Conservation (phyloP, 2,797 vertebrate species). For the Mormyrops boulengeri region DNA sequence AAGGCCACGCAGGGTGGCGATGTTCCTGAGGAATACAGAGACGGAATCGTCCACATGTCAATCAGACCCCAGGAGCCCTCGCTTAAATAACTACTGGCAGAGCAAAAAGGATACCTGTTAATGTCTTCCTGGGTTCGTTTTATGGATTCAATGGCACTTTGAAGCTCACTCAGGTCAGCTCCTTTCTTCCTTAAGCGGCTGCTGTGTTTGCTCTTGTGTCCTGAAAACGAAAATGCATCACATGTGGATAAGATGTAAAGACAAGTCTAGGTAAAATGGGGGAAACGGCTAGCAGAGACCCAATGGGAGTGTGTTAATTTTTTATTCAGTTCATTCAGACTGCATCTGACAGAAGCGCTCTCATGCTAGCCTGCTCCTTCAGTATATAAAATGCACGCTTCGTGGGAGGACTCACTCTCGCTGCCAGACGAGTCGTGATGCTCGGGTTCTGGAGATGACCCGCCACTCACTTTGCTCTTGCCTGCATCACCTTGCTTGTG, state of each 20-base stretch:
- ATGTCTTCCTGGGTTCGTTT: conserved; percentile 91
- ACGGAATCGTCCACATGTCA: not conserved
- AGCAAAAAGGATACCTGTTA: conserved; percentile 67
- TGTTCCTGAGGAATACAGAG: conserved; percentile 62
- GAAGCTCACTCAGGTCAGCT: conserved; percentile 84
- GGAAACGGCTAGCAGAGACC: not conserved
- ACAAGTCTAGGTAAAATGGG: not conserved
- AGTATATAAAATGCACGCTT: not conserved
- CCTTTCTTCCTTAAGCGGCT: conserved; percentile 83
- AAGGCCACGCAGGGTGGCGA: conserved; percentile 74
- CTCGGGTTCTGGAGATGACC: conserved; percentile 90
- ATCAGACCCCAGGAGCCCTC: not conserved
- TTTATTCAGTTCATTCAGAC: not conserved
- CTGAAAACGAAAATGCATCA: conserved; percentile 43
- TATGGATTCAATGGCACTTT: conserved; percentile 92
- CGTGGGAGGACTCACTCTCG: conserved; percentile 65
- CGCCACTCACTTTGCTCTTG: conserved; percentile 84
- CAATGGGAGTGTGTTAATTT: not conserved
- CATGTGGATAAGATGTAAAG: not conserved
- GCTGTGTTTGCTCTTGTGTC: conserved; percentile 79
- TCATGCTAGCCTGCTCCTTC: not conserved
- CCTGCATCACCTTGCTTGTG: conserved; percentile 75
- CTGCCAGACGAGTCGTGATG: conserved; percentile 91
- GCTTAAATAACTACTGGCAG: not conserved
- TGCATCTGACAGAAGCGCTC: not conserved